Percentiles rank a stretch among this genome's conserved stretches.
Evolutionary conservation across 1,140 invertebrate species (phyloP).

Genomic region (Macrocentrus cingulum): DNA sequence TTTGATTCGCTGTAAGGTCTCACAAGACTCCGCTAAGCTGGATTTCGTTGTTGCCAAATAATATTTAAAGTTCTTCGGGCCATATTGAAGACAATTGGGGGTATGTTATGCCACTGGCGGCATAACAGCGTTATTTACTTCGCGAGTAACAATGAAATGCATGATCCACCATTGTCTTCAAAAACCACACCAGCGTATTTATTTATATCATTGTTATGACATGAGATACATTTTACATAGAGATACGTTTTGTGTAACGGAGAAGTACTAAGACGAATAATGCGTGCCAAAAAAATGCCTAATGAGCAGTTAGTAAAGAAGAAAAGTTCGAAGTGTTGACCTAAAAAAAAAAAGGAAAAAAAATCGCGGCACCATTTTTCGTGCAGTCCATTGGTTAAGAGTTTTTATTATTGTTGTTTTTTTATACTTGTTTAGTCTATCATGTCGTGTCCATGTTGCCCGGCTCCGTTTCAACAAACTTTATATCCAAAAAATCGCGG

Average conservation of each 20-base stretch:
- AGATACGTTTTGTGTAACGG: not conserved
- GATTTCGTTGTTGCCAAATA: slow-evolving; percentile 38
- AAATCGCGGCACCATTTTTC: not conserved
- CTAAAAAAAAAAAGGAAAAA: no score
- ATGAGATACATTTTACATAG: slow-evolving; percentile 7
- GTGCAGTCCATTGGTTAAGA: not conserved
- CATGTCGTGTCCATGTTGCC: slow-evolving; percentile 47
- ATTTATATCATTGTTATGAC: slow-evolving; percentile 13
- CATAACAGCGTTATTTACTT: not conserved
- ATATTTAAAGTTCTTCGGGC: slow-evolving; percentile 21
- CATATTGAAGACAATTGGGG: slow-evolving; percentile 1
- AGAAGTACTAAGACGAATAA: slow-evolving; percentile 1
- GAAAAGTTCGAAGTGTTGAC: no score
- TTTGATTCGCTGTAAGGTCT: slow-evolving; percentile 51
- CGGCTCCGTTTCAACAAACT: slow-evolving; percentile 38
- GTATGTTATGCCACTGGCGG: not conserved
- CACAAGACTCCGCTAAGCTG: slow-evolving; percentile 18
- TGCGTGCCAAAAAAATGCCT: slow-evolving; percentile 7
- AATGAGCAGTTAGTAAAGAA: no score
- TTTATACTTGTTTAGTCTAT: slow-evolving; percentile 56
- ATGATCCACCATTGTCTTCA: slow-evolving; percentile 2
- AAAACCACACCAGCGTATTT: slow-evolving; percentile 12
- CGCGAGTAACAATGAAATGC: not conserved
- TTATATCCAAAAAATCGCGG: not conserved
- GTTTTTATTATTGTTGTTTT: slow-evolving; percentile 51